Evolutionary conservation across 2,888 invertebrate species (phyloP), one percentile per base, ranked within the genome.

Genomic region (Sinelater perroti): DNA sequence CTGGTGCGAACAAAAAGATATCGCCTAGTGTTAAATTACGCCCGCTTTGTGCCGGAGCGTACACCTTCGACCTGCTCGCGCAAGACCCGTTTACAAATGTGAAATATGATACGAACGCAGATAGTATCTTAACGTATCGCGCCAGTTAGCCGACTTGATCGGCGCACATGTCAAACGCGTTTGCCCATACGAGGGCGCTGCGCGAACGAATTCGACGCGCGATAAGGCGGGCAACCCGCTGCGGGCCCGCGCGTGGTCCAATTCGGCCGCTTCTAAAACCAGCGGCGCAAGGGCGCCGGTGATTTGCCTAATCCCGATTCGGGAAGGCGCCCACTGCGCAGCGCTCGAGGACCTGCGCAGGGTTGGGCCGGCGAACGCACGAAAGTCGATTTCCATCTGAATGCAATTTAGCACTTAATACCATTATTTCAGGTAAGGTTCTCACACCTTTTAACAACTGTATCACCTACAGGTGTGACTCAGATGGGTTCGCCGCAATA

Each of bases 401-500:
- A 49, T 49, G 20, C 30, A 53, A 44, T 54, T 47, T 49, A 35
- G 49, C 49, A 44, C 44, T 53, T 58, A 54, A 58, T 50, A 44
- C 36, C 47, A 54, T 44, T 58, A 58, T 49, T 58, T 58, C 47
- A 54, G 18, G 36, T 49, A 40, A 59, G 59, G 62, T 73, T 74
- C 76, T 72, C 75, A 74, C 75, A 75, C 76, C 74, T 75, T 71
- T 71, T 68, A 71, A 75, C 74, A 75, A 73, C 75, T 75, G 70
- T 74, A 75, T 75, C 75, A 74, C 75, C 75, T 74, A 75, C 75
- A 73, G 74, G 72, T 74, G 74, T 76, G 75, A 76, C 68, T 76
- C 76, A 76, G 69, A 66, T 75, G 74, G 75, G 75, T 71, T 74
- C 67, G 75, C 71, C 74, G 62, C 64, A 65, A 70, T 70, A 71